Base-by-base conservation (phyloP, 92 coral and sea anemone genomes). In the Porites rus region DNA sequence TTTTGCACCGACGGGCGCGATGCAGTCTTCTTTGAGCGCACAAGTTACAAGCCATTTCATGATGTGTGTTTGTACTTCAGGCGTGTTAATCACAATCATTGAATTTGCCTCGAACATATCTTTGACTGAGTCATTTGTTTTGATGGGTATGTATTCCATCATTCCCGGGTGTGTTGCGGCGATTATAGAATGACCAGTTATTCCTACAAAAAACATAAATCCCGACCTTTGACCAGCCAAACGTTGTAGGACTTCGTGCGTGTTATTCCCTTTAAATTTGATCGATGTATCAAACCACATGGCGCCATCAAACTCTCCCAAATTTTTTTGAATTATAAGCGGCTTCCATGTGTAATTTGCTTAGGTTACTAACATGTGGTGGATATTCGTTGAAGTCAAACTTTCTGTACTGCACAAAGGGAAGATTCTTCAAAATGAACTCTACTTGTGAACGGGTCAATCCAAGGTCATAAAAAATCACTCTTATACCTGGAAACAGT, bases 271-370 rank as follows among this genome's bases (percentile, higher is more conserved):
- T 56, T 12, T 22, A 68, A 85, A 85, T 6, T 51, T 81, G 3
- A 85, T 65, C 18, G 77, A 85, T 10, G 89, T 60, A 46, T 85
- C 89, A 18, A 85, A 66, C 85, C 89, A 85, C 24, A 85, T 25
- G 24, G 65, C 81, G 4, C 89, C 89, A 12, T 79, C 85, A 72
- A 65, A 85, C 52, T 85, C 89, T 1, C 77, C 51, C 28, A 85
- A 65, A 20, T 22, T 19, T 28, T 66, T 14, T 38, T 85, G 89
- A 28, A 85, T 65, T 17, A 85, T 51, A 19, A 85, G 71, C 18
- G 74, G 19, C 72, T 85, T 85, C 89, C 89, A 85, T 19, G 89
- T 77, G 54, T 65, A 85, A 14, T 76, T 77, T 5, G 52, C 14
- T 10, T 10, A 85, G 54, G 9, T 67, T 65, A 51, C 70, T 18